Conservation (phyloP, 37 sponge, comb jelly and placozoan species). For the Halisarca cf. caerulea region DNA sequence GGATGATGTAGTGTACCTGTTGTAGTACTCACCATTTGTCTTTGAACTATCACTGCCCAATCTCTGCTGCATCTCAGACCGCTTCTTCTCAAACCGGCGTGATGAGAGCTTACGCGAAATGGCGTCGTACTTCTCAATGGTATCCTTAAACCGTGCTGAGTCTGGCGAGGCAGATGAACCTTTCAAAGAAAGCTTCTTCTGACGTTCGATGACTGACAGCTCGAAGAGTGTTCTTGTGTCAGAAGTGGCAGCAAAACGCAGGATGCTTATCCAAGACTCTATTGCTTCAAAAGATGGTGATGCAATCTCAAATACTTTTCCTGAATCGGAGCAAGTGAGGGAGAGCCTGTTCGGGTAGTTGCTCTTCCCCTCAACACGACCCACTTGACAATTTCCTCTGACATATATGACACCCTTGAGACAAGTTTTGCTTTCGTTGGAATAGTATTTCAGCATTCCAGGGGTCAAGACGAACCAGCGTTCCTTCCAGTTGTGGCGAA, state of each 20-base stretch:
- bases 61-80: neutral
- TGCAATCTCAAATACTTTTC: constrained; percentile 20
- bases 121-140: neutral
- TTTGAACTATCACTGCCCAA: too few species aligned
- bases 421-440: neutral
- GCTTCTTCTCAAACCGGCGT: neutral
- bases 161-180: neutral
- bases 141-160: neutral
- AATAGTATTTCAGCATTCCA: constrained; percentile 28
- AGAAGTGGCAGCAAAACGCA: neutral
- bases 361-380: constrained; percentile 22
- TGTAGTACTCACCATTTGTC: too few species aligned
- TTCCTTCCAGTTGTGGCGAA: constrained; percentile 27
- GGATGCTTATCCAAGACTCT: neutral
- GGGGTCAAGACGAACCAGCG: constrained; percentile 12
- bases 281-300: constrained; percentile 8
- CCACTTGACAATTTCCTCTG: neutral
- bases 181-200: neutral
- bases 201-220: constrained; percentile 1
- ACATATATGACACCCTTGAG: constrained; percentile 24
- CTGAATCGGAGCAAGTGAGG: constrained; percentile 15
- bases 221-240: neutral
- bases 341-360: neutral
- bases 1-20: too few species aligned
- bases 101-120: neutral